These are phyloP conservation scores for Sphaerophoria rueppellii DNA, from an alignment of 2,888 invertebrate genomes.

Conservation along the genomic window DNA sequence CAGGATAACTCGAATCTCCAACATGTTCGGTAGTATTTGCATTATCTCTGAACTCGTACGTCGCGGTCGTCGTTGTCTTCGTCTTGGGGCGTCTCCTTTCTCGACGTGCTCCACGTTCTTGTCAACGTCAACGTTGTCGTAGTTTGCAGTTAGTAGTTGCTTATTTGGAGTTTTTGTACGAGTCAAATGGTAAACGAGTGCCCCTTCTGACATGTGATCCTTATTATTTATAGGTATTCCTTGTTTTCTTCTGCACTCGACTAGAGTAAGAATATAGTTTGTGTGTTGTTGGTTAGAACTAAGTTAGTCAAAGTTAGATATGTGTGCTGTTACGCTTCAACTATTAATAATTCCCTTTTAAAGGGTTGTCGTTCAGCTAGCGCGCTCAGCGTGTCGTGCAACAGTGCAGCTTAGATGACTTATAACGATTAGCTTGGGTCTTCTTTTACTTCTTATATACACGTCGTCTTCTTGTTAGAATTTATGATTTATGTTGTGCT, in stretches of 20 bases:
- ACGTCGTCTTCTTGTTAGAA: constrained; percentile 38
- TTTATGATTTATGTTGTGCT: constrained; percentile 70
- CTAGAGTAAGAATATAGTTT: background rate
- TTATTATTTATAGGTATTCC: constrained; percentile 36
- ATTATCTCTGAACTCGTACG: constrained; percentile 74
- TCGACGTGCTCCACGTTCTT: background rate
- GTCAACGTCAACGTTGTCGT: background rate
- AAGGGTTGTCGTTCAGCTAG: constrained; percentile 13
- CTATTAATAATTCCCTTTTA: constrained; percentile 29
- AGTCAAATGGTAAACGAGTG: constrained; percentile 58
- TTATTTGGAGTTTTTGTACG: constrained; percentile 62
- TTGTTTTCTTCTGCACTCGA: background rate
- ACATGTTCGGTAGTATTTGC: constrained; percentile 80
- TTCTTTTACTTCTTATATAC: constrained; percentile 17
- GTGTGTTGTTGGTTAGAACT: constrained; percentile 9
- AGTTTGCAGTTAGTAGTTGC: constrained; percentile 2
- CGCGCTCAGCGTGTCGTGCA: background rate
- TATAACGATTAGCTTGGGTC: constrained; percentile 46
- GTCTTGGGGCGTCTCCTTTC: background rate
- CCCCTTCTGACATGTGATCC: constrained; percentile 68
- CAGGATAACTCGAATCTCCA: constrained; percentile 82
- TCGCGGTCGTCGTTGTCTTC: constrained; percentile 32
- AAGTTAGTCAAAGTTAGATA: constrained; percentile 49
- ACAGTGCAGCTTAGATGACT: constrained; percentile 9
- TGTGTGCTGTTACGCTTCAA: constrained; percentile 49